These are phyloP conservation scores for Alectura lathami DNA, from an alignment of 2,113 vertebrate genomes.

Conservation along the genomic window DNA sequence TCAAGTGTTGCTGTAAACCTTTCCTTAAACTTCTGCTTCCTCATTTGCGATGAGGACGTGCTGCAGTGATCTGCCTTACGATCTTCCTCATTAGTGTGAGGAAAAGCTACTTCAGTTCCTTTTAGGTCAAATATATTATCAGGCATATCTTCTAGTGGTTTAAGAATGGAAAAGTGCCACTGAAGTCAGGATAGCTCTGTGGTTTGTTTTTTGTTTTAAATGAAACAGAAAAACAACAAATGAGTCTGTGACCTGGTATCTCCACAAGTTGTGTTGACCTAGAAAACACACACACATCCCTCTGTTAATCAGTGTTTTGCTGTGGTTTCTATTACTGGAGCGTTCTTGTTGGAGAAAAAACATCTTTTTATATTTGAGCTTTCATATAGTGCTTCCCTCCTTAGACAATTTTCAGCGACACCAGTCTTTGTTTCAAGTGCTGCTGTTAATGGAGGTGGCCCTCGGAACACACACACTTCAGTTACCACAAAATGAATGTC, in stretches of 20 bases:
- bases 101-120: neutral
- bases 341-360: neutral
- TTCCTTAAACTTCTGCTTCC: neutral
- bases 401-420: neutral
- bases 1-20: neutral
- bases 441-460: neutral
- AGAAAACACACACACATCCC: neutral
- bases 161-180: neutral
- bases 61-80: neutral
- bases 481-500: neutral
- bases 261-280: neutral
- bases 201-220: neutral
- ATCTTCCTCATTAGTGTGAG: neutral
- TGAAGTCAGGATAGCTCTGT: neutral
- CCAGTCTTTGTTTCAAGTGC: neutral
- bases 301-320: neutral
- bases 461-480: neutral
- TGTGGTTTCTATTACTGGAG: neutral
- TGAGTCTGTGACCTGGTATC: neutral
- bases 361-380: neutral
- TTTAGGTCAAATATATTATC: neutral
- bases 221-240: neutral
- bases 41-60: neutral
- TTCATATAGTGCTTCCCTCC: neutral
- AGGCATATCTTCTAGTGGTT: neutral